Evolutionary conservation across 2,113 vertebrate species (phyloP).

Genomic region (Cariama cristata): DNA sequence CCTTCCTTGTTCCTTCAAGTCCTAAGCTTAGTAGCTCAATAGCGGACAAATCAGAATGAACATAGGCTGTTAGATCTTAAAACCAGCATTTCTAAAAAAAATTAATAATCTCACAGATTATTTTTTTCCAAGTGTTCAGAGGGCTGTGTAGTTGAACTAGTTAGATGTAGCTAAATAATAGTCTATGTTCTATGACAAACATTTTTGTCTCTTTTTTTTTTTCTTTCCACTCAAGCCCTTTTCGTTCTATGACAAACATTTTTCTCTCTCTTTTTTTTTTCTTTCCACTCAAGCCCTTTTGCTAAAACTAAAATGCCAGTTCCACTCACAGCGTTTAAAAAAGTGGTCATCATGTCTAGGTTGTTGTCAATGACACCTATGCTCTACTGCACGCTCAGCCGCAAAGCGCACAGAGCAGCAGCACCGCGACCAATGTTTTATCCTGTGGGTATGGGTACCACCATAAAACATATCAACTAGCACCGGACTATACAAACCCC

Average conservation of each 20-base stretch:
- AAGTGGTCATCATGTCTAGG: neutral
- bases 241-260: neutral
- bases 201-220: neutral
- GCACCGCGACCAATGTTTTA: neutral
- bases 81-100: neutral
- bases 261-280: neutral
- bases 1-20: neutral
- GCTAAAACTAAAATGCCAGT: neutral
- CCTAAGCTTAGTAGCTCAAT: neutral
- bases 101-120: neutral
- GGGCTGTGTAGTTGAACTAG: neutral
- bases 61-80: neutral
- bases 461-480: neutral
- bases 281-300: neutral
- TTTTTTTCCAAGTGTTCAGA: neutral
- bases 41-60: neutral
- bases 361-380: neutral
- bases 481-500: neutral
- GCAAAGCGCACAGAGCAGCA: neutral
- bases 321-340: neutral
- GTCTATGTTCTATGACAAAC: neutral
- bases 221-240: no score
- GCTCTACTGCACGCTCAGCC: neutral
- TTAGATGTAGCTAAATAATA: neutral
- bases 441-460: neutral